These are phyloP conservation scores for Aradophagus sp. DNA, from an alignment of 1,140 invertebrate species.

Conservation along the genomic window DNA sequence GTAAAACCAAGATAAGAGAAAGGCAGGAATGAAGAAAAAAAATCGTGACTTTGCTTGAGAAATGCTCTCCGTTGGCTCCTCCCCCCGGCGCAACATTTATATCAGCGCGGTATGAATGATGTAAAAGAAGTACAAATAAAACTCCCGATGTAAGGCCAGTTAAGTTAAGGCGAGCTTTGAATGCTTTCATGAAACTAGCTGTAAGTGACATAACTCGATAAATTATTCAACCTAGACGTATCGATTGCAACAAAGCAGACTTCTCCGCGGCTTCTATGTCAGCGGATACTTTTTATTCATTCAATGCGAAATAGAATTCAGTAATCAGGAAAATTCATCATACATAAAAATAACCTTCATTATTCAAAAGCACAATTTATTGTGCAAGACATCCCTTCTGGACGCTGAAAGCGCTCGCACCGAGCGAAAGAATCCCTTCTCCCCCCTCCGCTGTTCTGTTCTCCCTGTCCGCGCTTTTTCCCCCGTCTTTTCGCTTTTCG, in stretches of 20 bases:
- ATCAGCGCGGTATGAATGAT: conserved; percentile 43
- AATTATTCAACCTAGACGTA: conserved; percentile 57
- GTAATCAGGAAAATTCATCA: conserved; percentile 56
- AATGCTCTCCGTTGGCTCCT: no score
- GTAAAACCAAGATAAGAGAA: no score
- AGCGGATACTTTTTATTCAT: conserved; percentile 56
- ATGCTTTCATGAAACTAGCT: conserved; percentile 60
- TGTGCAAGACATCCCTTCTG: conserved; percentile 15
- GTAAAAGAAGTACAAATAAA: conserved; percentile 51
- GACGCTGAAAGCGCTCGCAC: conserved; percentile 5
- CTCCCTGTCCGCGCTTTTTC: conserved; percentile 22
- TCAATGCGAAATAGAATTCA: conserved; percentile 44
- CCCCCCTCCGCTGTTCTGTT: no score
- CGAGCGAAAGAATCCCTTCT: no score
- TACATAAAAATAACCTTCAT: conserved; percentile 53
- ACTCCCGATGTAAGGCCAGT: conserved; percentile 52
- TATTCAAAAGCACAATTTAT: conserved; percentile 52
- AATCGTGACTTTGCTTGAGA: no score
- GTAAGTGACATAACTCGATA: conserved; percentile 60
- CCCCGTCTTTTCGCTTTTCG: conserved; percentile 20
- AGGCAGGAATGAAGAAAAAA: no score
- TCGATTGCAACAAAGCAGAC: conserved; percentile 56
- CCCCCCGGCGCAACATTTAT: conserved; percentile 20
- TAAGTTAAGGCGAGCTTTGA: conserved; percentile 51
- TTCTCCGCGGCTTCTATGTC: conserved; percentile 47